Base-by-base conservation (phyloP, 2,888 invertebrate genomes). In the Oxytorus armatus region DNA sequence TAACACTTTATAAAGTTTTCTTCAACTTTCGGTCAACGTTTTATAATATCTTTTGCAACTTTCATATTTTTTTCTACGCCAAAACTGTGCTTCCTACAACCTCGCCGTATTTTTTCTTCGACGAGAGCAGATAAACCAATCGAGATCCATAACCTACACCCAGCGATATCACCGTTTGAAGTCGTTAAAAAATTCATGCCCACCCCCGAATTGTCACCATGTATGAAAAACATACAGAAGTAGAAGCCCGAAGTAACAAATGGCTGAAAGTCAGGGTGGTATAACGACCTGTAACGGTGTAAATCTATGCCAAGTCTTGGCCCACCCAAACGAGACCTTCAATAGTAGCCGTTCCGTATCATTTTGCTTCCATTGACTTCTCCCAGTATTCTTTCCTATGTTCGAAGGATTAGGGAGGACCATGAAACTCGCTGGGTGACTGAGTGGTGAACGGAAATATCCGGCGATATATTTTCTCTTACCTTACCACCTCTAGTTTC, bases 281-380 rank as follows among this genome's bases (percentile, higher is more conserved):
- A 53, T 87, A 89, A 89, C 85, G 49, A 77, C 75, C 74, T 83
- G 89, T 83, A 89, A 89, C 90, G 90, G 87, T 80, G 87, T 90
- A 90, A 90, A 90, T 90, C 89, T n/a, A n/a, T n/a, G n/a, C n/a
- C n/a, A 61, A 73, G 76, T 57, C 55, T 76, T 85, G 65, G n/a
- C n/a, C 78, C 80, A 57, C 68, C 69, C 66, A 21, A 47, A 59
- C 49, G 53, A 42, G 39, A 68, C 73, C 78, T 59, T 16, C 51
- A 42, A 47, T 53, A 47, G 53, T 66, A 49, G 44, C 49, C 23
- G 57, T n/a, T 33, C 57, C 36, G 39, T 21, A 29, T 18, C 42
- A 61, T 59, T 74, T 59, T 63, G 65, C 70, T 79, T 63, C 79
- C 73, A 59, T 39, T 63, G 36, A 65, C 55, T 47, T 61, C 16